Evolutionary conservation across 2,113 vertebrate species (phyloP).

Genomic region (Varanus salvator): DNA sequence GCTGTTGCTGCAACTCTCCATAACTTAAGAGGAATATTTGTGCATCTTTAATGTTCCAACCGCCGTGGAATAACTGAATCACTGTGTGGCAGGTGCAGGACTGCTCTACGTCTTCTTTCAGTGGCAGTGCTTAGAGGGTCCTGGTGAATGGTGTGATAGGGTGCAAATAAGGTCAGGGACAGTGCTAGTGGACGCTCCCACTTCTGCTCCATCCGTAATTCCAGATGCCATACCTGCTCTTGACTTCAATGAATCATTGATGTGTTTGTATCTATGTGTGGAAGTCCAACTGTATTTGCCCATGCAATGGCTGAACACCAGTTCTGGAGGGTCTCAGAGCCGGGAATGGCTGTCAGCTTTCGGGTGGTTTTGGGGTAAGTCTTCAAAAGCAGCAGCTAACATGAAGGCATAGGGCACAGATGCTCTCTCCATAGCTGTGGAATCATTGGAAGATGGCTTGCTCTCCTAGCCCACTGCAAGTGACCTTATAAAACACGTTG

Average conservation of each 20-base stretch:
- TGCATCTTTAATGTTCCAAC: no score
- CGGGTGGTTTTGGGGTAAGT: constrained; percentile 49
- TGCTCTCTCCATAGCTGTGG: constrained; percentile 63
- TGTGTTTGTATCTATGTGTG: constrained; percentile 31
- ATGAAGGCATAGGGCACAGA: constrained; percentile 45
- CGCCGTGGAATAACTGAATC: no score
- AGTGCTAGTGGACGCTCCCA: not conserved
- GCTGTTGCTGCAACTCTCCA: no score
- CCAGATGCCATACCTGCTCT: not conserved
- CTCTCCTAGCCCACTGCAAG: constrained; percentile 58
- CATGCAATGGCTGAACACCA: constrained; percentile 30
- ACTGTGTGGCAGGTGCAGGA: not conserved
- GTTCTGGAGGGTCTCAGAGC: constrained; percentile 38
- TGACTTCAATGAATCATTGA: not conserved
- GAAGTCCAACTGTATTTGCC: constrained; percentile 3
- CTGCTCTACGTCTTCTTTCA: not conserved
- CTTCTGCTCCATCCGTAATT: not conserved
- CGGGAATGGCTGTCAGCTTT: constrained; percentile 39
- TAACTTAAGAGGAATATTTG: no score
- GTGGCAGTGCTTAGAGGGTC: not conserved
- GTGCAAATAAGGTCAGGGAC: not conserved
- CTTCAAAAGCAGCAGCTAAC: constrained; percentile 58
- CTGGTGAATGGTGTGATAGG: not conserved
- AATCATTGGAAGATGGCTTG: constrained; percentile 58
- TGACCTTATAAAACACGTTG: constrained; percentile 60